phyloP scores from a whole-genome alignment of 2,797 vertebrate genomes.

The Lophius americanus region DNA sequence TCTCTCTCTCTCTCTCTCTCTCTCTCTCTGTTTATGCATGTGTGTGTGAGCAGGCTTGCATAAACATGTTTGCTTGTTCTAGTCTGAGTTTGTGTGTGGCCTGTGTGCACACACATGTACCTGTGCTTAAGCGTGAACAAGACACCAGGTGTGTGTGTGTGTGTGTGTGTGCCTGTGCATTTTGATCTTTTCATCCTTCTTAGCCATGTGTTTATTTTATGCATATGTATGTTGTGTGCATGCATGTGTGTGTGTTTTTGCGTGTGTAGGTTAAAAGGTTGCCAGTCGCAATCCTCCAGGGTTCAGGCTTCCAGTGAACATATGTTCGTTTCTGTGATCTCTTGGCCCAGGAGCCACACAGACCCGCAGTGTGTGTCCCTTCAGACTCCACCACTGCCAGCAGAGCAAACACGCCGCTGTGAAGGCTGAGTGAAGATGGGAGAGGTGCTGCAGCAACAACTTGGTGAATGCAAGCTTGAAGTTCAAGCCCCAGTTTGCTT shows the following conservation, averaged over 20 bases:
- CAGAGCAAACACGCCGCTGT: conserved; percentile 65
- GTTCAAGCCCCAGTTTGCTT: conserved; percentile 10
- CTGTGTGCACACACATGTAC: neutral
- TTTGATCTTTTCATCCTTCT: no score
- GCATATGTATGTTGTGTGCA: neutral
- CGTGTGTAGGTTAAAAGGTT: conserved; percentile 84
- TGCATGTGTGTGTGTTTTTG: conserved; percentile 11
- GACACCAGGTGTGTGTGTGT: neutral
- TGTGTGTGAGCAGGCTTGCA: neutral
- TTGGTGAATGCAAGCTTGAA: conserved; percentile 24
- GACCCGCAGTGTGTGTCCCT: conserved; percentile 82
- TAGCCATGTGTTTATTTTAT: neutral
- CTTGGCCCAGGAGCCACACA: conserved; percentile 86
- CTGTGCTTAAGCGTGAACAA: no score
- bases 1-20: neutral
- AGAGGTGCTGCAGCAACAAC: conserved; percentile 27
- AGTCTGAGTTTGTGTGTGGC: conserved; percentile 5
- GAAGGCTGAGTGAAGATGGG: conserved; percentile 54
- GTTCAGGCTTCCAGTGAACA: conserved; percentile 91
- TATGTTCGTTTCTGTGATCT: conserved; percentile 94
- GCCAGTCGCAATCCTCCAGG: conserved; percentile 82
- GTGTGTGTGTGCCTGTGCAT: neutral
- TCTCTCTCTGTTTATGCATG: conserved; percentile 17
- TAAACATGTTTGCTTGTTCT: no score
- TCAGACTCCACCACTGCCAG: conserved; percentile 82